Evolutionary conservation across 2,797 vertebrate genomes (phyloP).

Genomic region (Myoxocephalus aenaeus): DNA sequence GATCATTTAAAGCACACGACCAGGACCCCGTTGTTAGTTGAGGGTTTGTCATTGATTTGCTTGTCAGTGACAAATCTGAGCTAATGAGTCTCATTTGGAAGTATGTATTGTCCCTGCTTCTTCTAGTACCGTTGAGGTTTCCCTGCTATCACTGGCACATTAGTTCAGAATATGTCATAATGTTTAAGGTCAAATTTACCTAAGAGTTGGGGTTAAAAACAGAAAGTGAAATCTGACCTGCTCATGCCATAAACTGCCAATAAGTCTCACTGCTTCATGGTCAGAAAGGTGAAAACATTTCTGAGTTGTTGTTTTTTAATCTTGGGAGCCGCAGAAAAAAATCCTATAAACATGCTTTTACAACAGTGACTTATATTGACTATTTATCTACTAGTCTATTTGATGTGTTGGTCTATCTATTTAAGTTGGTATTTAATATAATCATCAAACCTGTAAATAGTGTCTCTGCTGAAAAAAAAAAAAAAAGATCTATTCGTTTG

Average conservation of each 20-base stretch:
- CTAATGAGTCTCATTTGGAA: conserved; percentile 15
- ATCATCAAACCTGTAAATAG: conserved; percentile 69
- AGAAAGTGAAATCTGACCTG: conserved; percentile 27
- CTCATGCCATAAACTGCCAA: conserved; percentile 41
- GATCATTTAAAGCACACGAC: conserved; percentile 26
- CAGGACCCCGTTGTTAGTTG: conserved; percentile 34
- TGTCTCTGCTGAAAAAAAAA: conserved; percentile 47
- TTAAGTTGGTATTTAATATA: conserved; percentile 73
- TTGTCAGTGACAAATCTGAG: conserved; percentile 14
- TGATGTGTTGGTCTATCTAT: conserved; percentile 65
- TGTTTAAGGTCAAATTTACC: conserved; percentile 18
- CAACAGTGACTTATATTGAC: conserved; percentile 45
- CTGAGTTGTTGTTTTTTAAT: conserved; percentile 16
- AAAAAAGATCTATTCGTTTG: conserved; percentile 41
- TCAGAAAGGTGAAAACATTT: conserved; percentile 42
- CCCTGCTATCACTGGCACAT: neutral
- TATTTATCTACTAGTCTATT: conserved; percentile 72
- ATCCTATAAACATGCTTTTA: conserved; percentile 32
- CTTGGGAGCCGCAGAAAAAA: conserved; percentile 2
- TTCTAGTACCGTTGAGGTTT: neutral
- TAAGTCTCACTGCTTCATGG: neutral
- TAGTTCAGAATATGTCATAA: neutral
- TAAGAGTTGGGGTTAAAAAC: neutral
- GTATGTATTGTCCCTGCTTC: conserved; percentile 1
- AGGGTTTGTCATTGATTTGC: neutral